phyloP scores from a whole-genome alignment of 2,113 vertebrate species.

The Melanerpes aurifrons region DNA sequence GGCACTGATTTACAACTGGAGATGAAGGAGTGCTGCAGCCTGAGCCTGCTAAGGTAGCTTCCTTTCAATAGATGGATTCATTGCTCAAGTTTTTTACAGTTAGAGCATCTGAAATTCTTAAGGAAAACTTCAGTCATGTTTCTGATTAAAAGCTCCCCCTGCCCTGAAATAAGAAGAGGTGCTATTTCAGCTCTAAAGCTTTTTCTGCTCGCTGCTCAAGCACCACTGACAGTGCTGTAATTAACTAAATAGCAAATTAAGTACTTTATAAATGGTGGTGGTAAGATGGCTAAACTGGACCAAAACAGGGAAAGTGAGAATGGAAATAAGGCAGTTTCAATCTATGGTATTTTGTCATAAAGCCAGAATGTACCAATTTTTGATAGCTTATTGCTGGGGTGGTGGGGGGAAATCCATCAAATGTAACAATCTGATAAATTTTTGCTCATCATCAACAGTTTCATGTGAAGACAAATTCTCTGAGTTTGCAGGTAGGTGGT shows the following conservation, averaged over 20 bases:
- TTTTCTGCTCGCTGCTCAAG: not conserved
- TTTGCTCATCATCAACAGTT: not conserved
- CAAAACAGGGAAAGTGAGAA: not conserved
- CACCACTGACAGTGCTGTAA: not conserved
- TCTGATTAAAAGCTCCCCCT: not conserved
- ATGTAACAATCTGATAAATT: not conserved
- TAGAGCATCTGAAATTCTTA: not conserved
- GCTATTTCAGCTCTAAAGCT: not conserved
- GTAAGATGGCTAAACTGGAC: not conserved
- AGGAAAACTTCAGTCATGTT: not conserved
- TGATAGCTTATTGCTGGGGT: not conserved
- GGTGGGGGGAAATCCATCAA: not conserved
- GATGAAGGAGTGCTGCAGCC: not conserved
- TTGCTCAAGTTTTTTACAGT: not conserved
- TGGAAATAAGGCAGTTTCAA: not conserved
- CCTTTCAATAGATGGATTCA: not conserved
- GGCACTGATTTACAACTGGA: not conserved
- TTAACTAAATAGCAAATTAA: not conserved
- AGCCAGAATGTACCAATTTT: not conserved
- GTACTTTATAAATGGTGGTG: not conserved
- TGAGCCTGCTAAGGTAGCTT: not conserved
- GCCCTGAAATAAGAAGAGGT: not conserved
- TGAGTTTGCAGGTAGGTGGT: not conserved
- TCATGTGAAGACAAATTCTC: not conserved
- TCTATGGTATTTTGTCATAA: not conserved